Conservation (phyloP, 2,113 vertebrate genomes). For the Erpornis zantholeuca region DNA sequence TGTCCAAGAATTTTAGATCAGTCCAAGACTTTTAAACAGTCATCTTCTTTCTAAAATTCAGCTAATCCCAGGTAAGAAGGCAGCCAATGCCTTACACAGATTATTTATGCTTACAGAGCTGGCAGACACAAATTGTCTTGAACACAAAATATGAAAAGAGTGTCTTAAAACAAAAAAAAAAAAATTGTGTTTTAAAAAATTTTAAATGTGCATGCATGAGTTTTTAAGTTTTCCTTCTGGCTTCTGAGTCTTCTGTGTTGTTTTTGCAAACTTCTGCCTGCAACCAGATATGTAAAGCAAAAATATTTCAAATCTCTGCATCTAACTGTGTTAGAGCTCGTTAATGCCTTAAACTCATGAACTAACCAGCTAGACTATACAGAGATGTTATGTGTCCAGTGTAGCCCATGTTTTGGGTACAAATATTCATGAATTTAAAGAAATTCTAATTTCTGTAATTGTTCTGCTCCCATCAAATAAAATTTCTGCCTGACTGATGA, state of each 20-base stretch:
- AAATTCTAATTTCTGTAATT: not conserved
- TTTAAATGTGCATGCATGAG: not conserved
- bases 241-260: not conserved
- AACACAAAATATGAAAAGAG: not conserved
- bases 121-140: not conserved
- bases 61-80: not conserved
- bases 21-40: not conserved
- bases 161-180: not conserved
- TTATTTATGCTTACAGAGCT: not conserved
- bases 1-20: not conserved
- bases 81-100: not conserved
- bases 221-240: not conserved
- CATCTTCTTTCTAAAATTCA: not conserved
- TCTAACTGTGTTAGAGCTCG: not conserved
- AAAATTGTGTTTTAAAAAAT: rapidly evolving
- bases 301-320: not conserved
- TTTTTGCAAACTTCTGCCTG: not conserved
- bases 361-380: not conserved
- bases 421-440: not conserved
- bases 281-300: not conserved
- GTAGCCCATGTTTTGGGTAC: not conserved
- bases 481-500: not conserved
- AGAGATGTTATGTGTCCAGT: not conserved
- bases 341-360: not conserved
- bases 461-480: not conserved